phyloP scores from a whole-genome alignment of 2,113 vertebrate genomes.

The Poicephalus gulielmi region DNA sequence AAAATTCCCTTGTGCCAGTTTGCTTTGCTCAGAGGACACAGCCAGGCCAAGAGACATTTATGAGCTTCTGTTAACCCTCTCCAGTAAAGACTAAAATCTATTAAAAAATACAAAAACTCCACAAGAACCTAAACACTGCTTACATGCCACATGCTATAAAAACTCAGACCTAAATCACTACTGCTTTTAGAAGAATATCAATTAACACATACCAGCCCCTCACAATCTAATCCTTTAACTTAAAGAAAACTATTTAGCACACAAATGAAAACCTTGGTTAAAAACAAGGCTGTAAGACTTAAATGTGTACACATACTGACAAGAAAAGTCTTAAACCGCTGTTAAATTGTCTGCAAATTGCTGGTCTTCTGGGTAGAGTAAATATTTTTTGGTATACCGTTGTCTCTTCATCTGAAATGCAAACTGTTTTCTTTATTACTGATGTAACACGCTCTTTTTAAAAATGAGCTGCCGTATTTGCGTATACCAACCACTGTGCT shows the following conservation, averaged over 20 bases:
- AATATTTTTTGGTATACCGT: neutral
- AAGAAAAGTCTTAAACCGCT: neutral
- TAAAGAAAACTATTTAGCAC: neutral
- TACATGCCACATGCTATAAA: neutral
- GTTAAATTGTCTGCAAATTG: neutral
- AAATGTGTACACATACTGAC: neutral
- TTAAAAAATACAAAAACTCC: neutral
- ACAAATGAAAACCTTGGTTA: neutral
- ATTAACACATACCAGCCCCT: neutral
- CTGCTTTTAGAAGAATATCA: neutral
- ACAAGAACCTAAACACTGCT: neutral
- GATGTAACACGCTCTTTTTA: neutral
- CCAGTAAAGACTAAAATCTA: neutral
- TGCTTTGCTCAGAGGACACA: neutral
- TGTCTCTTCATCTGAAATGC: neutral
- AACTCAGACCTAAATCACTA: neutral
- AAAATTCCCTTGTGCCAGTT: neutral
- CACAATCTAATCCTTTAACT: neutral
- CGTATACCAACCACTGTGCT: neutral
- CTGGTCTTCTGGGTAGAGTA: neutral
- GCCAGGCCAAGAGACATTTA: neutral
- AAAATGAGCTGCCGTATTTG: neutral
- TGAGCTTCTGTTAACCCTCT: neutral
- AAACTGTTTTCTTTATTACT: slow-evolving; percentile 10
- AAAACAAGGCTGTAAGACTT: neutral